Base-by-base conservation (phyloP, 2,888 invertebrate genomes). In the Petrolisthes cinctipes region DNA sequence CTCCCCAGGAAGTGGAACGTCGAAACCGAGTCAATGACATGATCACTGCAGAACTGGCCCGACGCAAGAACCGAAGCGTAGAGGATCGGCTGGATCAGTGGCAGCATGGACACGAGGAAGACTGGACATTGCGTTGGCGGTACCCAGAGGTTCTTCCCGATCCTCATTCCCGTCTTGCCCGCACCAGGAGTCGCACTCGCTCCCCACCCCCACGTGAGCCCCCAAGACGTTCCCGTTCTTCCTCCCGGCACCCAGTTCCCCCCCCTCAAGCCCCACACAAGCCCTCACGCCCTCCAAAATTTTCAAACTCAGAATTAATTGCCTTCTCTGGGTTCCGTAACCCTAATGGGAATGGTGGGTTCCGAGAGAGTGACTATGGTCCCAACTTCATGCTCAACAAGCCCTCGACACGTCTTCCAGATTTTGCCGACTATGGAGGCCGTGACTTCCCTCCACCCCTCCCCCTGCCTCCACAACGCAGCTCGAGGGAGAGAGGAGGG, bases 381-480 rank as follows among this genome's bases (percentile, higher is more conserved):
- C 89, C 89, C 6, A 90, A 90, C 76, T 90, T 90, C 61, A 88
- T 90, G 84, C 88, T 90, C 14, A 90, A 90, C 76, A 89, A 86
- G 54, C 88, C 90, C 0, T 51, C 83, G 9, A 80, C 82, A 4
- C 84, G 86, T n/a, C 14, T 89, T 5, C 79, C 86, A 23, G 90
- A 90, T 73, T 82, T 83, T 51, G 86, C 76, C 6, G 90, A 90
- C 23, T 89, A 87, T 80, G 86, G 86, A 4, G 89, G 85, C 4
- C 83, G 81, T 17, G 90, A 90, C 61, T 88, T 82, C 56, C 85
- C 84, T 11, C 87, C 84, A 6, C 57, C 79, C 54, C 76, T 73
- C 5, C 86, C 86, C 11, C 87, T 85, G 6, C 71, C 82, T n/a
- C 85, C 83, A 53, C 78, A 78, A n/a, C 76, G 87, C 3, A 83